A percentile compares a stretch with the other conserved stretches of the same genome.
Conservation (phyloP, 2,113 vertebrate genomes). For the Choloepus hoffmanni region DNA sequence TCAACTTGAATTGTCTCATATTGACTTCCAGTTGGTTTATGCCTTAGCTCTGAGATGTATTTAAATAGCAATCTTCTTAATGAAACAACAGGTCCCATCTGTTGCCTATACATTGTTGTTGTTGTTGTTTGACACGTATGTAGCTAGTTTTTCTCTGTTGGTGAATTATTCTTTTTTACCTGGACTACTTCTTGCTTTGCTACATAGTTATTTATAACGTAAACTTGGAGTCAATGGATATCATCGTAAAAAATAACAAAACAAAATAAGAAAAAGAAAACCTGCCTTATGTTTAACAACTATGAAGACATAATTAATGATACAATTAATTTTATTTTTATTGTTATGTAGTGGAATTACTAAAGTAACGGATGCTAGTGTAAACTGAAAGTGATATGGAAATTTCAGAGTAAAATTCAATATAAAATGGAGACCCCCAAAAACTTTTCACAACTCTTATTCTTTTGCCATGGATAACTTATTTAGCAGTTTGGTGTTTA, state of each 20-base stretch:
- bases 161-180: not conserved
- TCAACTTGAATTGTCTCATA: not conserved
- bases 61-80: constrained; percentile 32
- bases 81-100: not conserved
- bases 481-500: not conserved
- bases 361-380: not conserved
- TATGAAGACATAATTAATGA: not conserved
- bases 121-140: not conserved
- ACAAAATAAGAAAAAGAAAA: not conserved
- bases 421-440: not conserved
- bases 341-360: not conserved
- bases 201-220: not conserved
- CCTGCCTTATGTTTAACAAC: not conserved
- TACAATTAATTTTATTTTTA: not conserved
- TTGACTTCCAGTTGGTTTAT: not conserved
- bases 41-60: not conserved
- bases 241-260: not conserved
- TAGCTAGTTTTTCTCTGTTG: not conserved
- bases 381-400: not conserved
- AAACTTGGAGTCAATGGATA: not conserved
- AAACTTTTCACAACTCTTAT: not conserved
- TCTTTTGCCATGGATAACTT: not conserved
- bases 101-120: not conserved
- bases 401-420: not conserved
- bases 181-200: not conserved